Evolutionary conservation across 2,888 invertebrate species (phyloP).

Genomic region (Emmelina monodactyla): DNA sequence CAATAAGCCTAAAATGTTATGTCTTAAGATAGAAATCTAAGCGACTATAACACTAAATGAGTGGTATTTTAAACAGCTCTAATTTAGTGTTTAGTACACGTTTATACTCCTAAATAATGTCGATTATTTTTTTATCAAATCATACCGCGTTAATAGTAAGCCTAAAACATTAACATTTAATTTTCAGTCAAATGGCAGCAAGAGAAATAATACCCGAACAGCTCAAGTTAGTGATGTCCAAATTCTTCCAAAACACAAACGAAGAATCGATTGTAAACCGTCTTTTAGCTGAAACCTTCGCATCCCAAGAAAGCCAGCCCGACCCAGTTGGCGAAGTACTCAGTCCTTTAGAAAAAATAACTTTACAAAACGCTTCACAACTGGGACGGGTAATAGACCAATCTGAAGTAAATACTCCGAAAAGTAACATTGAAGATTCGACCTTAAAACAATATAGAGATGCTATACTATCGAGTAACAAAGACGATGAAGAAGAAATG

Average conservation of each 20-base stretch:
- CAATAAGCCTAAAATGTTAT: not conserved
- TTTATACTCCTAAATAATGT: no score
- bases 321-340: slow-evolving; percentile 33
- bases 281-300: slow-evolving; percentile 28
- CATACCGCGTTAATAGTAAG: no score
- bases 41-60: no score
- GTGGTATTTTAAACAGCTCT: no score
- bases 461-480: slow-evolving; percentile 22
- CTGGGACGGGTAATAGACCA: slow-evolving; percentile 23
- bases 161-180: not conserved
- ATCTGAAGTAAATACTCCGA: slow-evolving; percentile 5
- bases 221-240: slow-evolving; percentile 21
- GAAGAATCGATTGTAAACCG: slow-evolving; percentile 26
- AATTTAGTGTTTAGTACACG: no score
- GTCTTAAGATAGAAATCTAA: not conserved
- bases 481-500: slow-evolving; percentile 19
- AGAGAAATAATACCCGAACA: slow-evolving; percentile 22
- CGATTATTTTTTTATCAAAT: no score
- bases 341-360: slow-evolving; percentile 28
- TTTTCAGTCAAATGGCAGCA: slow-evolving; percentile 22
- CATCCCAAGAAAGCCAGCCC: slow-evolving; percentile 22
- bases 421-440: slow-evolving; percentile 19
- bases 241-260: slow-evolving; percentile 23
- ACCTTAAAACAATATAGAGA: slow-evolving; percentile 32
- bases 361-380: slow-evolving; percentile 25